phyloP scores from a whole-genome alignment of 2,113 vertebrate species.

The Okapia johnstoni region DNA sequence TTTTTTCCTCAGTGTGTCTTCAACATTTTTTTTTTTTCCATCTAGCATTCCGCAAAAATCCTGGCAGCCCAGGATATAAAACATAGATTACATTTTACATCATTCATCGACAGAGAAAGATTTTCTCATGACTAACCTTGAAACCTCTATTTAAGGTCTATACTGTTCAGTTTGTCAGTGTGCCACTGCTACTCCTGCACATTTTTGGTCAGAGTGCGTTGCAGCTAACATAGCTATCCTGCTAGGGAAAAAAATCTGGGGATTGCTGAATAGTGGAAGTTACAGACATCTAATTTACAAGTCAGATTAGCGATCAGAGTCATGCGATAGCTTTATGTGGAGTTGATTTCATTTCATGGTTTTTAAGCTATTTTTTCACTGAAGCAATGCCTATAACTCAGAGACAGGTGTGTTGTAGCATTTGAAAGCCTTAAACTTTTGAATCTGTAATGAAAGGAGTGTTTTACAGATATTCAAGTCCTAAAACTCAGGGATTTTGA shows the following conservation, averaged over 20 bases:
- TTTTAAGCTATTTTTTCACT: slow-evolving; percentile 34
- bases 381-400: slow-evolving; percentile 2
- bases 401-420: slow-evolving; percentile 20
- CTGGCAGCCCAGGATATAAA: slow-evolving; percentile 6
- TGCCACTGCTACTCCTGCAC: neutral
- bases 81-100: slow-evolving; percentile 29
- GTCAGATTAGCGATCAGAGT: slow-evolving; percentile 54
- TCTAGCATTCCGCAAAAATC: slow-evolving; percentile 22
- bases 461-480: slow-evolving; percentile 4
- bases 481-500: slow-evolving; percentile 12
- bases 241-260: neutral
- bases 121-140: slow-evolving; percentile 30
- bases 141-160: slow-evolving; percentile 22
- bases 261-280: slow-evolving; percentile 19
- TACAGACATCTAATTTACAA: slow-evolving; percentile 50
- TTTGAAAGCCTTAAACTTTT: slow-evolving; percentile 17
- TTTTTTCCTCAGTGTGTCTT: neutral
- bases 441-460: slow-evolving; percentile 17
- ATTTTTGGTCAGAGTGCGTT: neutral
- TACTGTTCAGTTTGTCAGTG: neutral
- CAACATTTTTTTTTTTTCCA: neutral
- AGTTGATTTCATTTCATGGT: slow-evolving; percentile 56
- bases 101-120: neutral
- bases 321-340: slow-evolving; percentile 16
- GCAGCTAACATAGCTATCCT: neutral